Percentiles rank a stretch among this genome's conserved stretches.
phyloP scores from a whole-genome alignment of 1,140 invertebrate species.

The Andricus grossulariae region DNA sequence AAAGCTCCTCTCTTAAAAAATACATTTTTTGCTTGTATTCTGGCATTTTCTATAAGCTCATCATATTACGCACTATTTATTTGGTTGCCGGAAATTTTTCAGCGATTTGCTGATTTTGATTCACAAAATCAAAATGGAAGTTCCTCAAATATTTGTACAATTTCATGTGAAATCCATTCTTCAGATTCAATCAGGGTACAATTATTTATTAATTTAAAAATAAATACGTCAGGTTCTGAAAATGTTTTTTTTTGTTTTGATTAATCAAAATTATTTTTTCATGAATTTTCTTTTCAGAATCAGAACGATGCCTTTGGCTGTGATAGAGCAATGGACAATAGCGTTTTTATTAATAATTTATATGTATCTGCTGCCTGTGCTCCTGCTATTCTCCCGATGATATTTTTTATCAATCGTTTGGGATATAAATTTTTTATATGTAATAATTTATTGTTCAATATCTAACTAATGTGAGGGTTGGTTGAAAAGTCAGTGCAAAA shows the following conservation, averaged over 20 bases:
- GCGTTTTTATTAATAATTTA: conserved; percentile 5
- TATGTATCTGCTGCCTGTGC: not conserved
- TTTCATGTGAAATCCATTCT: not conserved
- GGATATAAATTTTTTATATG: not conserved
- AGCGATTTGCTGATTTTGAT: conserved; percentile 78
- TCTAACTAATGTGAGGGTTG: too few relatives aligned
- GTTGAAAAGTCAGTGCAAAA: too few relatives aligned
- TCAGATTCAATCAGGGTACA: not conserved
- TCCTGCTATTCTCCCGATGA: not conserved
- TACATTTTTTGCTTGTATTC: conserved; percentile 58
- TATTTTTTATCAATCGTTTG: not conserved
- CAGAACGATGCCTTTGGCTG: not conserved
- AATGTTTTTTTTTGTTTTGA: not conserved
- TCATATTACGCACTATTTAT: conserved; percentile 81
- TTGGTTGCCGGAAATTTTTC: conserved; percentile 83
- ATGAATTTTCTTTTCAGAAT: too few relatives aligned
- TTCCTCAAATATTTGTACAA: conserved; percentile 76
- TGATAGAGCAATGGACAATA: not conserved
- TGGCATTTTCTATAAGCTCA: conserved; percentile 44
- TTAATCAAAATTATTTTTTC: too few relatives aligned
- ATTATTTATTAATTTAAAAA: not conserved
- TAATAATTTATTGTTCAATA: not conserved
- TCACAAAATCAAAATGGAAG: conserved; percentile 70
- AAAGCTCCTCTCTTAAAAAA: conserved; percentile 1
- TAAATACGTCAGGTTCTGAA: too few relatives aligned